These are phyloP conservation scores for Pheosia tremula DNA, from an alignment of 2,888 invertebrate genomes.

Conservation along the genomic window DNA sequence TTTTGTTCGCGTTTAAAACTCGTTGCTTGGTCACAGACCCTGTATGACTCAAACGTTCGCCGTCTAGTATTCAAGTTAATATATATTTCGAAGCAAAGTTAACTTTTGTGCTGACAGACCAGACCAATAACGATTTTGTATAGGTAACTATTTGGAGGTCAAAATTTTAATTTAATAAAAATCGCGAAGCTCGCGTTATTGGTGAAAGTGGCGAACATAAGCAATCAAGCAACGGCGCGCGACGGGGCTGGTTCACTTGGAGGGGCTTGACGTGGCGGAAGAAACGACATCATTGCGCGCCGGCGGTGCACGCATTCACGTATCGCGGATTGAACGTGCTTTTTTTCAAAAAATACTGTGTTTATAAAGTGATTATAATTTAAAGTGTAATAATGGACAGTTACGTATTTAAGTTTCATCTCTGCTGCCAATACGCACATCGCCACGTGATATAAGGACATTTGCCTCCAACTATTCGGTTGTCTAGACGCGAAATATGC, in stretches of 20 bases:
- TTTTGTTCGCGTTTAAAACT: slow-evolving; percentile 59
- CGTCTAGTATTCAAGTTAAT: slow-evolving; percentile 14
- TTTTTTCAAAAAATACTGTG: slow-evolving; percentile 50
- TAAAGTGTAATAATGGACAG: slow-evolving; percentile 45
- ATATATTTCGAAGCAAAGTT: slow-evolving; percentile 9
- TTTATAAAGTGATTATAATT: slow-evolving; percentile 51
- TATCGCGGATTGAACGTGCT: slow-evolving; percentile 46
- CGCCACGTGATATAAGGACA: slow-evolving; percentile 43
- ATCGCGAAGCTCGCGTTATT: slow-evolving; percentile 60
- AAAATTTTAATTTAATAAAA: slow-evolving; percentile 57
- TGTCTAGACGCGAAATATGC: slow-evolving; percentile 59
- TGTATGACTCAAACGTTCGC: slow-evolving; percentile 18
- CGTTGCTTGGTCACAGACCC: slow-evolving; percentile 51
- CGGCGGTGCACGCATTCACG: slow-evolving; percentile 56
- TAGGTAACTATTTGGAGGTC: slow-evolving; percentile 56
- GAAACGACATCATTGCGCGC: slow-evolving; percentile 66
- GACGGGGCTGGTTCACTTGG: slow-evolving; percentile 70
- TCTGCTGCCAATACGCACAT: slow-evolving; percentile 51
- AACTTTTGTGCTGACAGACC: not conserved
- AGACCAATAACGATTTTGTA: slow-evolving; percentile 1
- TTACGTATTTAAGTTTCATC: slow-evolving; percentile 34
- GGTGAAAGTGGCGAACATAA: slow-evolving; percentile 81
- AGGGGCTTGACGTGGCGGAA: slow-evolving; percentile 78
- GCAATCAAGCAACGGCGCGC: slow-evolving; percentile 78
- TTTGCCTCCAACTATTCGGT: slow-evolving; percentile 40